Evolutionary conservation across 2,797 vertebrate genomes (phyloP).

Genomic region (Myotis daubentonii): DNA sequence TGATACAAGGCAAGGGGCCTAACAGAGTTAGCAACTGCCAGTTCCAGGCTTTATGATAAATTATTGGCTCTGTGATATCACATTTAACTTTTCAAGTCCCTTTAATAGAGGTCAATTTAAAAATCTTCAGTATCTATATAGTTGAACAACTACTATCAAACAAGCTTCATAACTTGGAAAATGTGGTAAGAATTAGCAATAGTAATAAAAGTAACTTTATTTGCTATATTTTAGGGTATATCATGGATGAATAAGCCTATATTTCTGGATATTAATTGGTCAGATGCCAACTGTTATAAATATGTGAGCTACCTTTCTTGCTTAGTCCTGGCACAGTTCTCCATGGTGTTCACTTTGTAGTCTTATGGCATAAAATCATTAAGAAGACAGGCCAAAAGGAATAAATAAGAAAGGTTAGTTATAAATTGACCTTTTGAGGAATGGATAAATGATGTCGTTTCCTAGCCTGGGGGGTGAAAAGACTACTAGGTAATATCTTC

Average conservation of each 20-base stretch:
- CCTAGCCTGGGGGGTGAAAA: background rate
- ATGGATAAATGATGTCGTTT: background rate
- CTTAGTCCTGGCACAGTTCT: background rate
- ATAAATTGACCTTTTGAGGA: background rate
- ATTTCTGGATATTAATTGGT: background rate
- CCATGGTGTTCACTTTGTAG: background rate
- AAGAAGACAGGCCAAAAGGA: background rate
- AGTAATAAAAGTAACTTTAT: background rate
- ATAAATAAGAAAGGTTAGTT: background rate
- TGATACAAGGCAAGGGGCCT: background rate
- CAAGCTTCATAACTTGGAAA: background rate
- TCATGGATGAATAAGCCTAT: background rate
- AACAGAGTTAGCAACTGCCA: background rate
- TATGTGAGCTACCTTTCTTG: background rate
- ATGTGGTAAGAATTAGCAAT: background rate
- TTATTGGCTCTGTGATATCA: background rate
- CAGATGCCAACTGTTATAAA: background rate
- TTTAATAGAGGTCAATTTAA: background rate
- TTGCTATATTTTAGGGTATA: background rate
- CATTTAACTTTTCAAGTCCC: background rate
- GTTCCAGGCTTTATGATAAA: background rate
- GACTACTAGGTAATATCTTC: background rate
- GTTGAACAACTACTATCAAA: background rate
- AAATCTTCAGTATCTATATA: background rate
- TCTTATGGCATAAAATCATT: conserved; percentile 18